Conservation (phyloP, 2,797 vertebrate genomes). For the Macropus fuliginosus region DNA sequence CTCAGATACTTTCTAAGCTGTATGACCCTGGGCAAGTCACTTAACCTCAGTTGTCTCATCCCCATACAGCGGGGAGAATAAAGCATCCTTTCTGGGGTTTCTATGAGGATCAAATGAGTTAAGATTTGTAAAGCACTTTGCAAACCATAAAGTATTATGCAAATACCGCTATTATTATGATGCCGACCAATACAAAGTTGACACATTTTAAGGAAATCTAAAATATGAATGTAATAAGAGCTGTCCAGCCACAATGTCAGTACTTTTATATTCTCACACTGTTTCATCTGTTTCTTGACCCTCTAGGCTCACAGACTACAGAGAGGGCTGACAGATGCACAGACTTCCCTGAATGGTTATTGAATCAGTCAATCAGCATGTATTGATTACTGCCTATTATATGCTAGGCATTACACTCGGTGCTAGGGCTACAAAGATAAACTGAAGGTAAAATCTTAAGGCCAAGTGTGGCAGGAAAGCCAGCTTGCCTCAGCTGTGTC, state of each 20-base stretch:
- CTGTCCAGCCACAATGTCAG: not conserved
- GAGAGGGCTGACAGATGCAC: not conserved
- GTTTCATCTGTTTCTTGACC: not conserved
- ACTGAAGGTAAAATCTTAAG: not conserved
- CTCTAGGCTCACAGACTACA: not conserved
- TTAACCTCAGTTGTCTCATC: not conserved
- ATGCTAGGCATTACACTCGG: not conserved
- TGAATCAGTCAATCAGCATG: not conserved
- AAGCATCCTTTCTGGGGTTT: not conserved
- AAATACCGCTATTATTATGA: not conserved
- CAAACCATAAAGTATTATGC: not conserved
- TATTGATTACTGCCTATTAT: not conserved
- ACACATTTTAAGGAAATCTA: not conserved
- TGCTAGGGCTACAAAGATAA: not conserved
- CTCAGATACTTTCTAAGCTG: not conserved
- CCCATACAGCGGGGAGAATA: not conserved
- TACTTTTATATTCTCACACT: not conserved
- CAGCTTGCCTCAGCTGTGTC: not conserved
- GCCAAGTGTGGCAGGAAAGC: not conserved
- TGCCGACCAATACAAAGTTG: not conserved
- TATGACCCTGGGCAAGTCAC: not conserved
- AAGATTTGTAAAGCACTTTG: not conserved
- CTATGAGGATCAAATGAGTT: not conserved
- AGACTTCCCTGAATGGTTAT: not conserved
- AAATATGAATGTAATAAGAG: not conserved